Base-by-base conservation (phyloP, 1,140 invertebrate species). In the Apis mellifera region DNA sequence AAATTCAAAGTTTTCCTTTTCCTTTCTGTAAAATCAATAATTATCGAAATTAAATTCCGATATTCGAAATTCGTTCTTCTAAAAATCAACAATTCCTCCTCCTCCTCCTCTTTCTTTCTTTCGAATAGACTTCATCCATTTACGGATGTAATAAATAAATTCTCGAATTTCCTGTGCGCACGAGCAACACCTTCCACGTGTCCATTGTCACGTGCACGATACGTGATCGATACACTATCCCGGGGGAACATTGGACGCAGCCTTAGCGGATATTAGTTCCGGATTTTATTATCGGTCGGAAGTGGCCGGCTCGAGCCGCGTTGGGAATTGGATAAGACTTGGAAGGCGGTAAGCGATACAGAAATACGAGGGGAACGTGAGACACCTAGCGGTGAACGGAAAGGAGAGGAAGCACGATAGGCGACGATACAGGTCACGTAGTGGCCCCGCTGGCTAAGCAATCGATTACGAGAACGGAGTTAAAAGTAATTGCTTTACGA, bases 281-380 rank as follows among this genome's bases (percentile, higher is more conserved):
- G 77, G 52, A 84, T 86, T 86, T 87, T 87, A 86, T 87, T 87
- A 70, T 74, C 77, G 23, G 5, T 26, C 5, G 60, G 32, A 42
- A 62, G 57, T 48, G 9, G 55, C 7, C 69, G 52, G 7, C 48
- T 70, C 42, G n/a, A 9, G n/a, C 13, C 12, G 19, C 52, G 23
- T 26, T 59, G 85, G 73, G 52, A 81, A 86, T 86, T 84, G 76
- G 86, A 87, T 87, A 87, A 86, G 85, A 84, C 82, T n/a, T n/a
- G 86, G 66, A 84, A 83, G 85, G 42, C 54, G 74, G 81, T 80
- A 80, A 84, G 73, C 77, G 85, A 81, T 76, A 77, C 55, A 69
- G 80, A 86, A 87, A 87, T 87, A 86, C 72, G 82, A 15, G 48
- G 32, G 64, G 76, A 70, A 87, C 86, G 85, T 84, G 85, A 86